These are phyloP conservation scores for Aphrocallistes beatrix DNA, from an alignment of 37 sponge, comb jelly and placozoan genomes.

Conservation along the genomic window DNA sequence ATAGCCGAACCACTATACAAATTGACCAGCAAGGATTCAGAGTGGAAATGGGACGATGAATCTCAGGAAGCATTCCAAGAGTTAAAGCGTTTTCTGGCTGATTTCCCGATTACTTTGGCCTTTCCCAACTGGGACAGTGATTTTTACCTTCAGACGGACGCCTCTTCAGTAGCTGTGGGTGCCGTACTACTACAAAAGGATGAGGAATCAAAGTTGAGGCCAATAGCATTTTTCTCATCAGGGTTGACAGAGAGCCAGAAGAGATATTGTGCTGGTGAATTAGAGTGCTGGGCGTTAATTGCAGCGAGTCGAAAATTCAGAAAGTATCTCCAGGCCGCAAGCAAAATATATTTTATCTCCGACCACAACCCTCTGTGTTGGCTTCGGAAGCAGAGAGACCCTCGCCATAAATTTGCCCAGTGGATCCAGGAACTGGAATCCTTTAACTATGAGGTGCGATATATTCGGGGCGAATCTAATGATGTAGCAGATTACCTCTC, in stretches of 20 bases:
- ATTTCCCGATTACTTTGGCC: not conserved
- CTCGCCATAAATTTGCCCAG: not conserved
- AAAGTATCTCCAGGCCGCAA: not conserved
- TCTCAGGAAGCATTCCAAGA: not conserved
- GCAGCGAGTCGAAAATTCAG: too few relatives aligned
- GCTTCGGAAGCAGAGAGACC: not conserved
- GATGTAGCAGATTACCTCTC: not conserved
- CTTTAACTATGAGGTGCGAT: not conserved
- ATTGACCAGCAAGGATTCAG: not conserved
- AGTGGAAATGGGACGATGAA: not conserved
- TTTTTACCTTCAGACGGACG: not conserved
- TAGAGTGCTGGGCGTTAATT: not conserved
- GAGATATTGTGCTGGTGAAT: not conserved
- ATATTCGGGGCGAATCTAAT: not conserved
- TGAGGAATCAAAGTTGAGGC: not conserved
- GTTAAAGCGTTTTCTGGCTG: not conserved
- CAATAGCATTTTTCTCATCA: not conserved
- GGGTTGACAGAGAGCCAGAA: not conserved
- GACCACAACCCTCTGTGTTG: not conserved
- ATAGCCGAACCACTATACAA: not conserved
- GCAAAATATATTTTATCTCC: too few relatives aligned
- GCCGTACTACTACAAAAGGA: not conserved
- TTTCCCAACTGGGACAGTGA: not conserved
- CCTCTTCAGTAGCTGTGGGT: not conserved
- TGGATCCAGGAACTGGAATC: not conserved